phyloP scores from a whole-genome alignment of 2,113 vertebrate species.

The Paracanthobrama guichenoti region DNA sequence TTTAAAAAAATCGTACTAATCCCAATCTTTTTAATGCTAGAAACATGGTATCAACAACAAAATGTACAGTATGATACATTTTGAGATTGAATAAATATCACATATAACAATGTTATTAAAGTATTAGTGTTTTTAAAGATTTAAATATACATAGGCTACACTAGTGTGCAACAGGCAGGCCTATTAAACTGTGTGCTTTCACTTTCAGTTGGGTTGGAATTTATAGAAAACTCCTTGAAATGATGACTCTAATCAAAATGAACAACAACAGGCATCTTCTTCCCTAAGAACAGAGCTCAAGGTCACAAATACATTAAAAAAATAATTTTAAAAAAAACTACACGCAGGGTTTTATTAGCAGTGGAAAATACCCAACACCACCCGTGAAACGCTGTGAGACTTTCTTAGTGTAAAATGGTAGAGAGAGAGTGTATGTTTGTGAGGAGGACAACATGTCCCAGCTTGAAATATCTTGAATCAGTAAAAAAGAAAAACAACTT shows the following conservation, averaged over 20 bases:
- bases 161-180: not conserved
- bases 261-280: not conserved
- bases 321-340: not conserved
- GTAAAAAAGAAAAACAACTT: not conserved
- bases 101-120: not conserved
- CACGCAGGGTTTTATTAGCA: not conserved
- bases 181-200: not conserved
- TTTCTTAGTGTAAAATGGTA: not conserved
- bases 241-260: not conserved
- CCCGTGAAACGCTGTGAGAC: not conserved
- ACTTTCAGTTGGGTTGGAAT: conserved; percentile 20
- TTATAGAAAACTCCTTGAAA: conserved; percentile 3
- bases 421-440: not conserved
- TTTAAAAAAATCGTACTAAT: not conserved
- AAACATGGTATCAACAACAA: not conserved
- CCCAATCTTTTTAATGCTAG: not conserved
- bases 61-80: not conserved
- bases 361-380: conserved; percentile 4
- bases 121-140: not conserved
- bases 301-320: not conserved
- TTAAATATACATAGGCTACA: not conserved
- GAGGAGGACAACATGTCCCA: conserved; percentile 17
- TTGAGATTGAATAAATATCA: not conserved
- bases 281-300: not conserved
- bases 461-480: conserved; percentile 21